phyloP scores from a whole-genome alignment of 2,888 invertebrate species.

The Petrolisthes manimaculis region DNA sequence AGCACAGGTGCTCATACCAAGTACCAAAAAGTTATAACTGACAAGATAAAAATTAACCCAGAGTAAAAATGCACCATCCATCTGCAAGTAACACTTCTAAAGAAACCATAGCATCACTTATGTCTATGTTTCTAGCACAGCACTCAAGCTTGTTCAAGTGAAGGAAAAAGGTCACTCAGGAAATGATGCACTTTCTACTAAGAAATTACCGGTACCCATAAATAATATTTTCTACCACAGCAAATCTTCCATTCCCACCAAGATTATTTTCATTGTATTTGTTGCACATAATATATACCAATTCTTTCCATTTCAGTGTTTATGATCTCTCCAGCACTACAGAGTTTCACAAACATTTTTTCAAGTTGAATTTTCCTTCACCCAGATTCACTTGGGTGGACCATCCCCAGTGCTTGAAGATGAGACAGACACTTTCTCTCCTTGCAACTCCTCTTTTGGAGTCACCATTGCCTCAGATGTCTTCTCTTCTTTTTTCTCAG shows the following conservation, averaged over 20 bases:
- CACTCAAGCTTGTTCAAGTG: conserved; percentile 44
- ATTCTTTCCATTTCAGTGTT: background rate
- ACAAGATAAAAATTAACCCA: conserved; percentile 51
- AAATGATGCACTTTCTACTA: conserved; percentile 40
- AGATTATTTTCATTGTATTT: background rate
- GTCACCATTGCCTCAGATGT: conserved; percentile 31
- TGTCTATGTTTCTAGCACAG: conserved; percentile 63
- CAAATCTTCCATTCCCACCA: conserved; percentile 50
- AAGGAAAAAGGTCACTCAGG: conserved; percentile 41
- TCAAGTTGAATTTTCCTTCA: background rate
- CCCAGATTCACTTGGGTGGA: conserved; percentile 38
- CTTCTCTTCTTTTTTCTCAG: conserved; percentile 54
- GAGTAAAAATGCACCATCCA: conserved; percentile 52
- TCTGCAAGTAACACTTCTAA: conserved; percentile 54
- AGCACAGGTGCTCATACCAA: conserved; percentile 49
- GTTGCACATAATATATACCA: conserved; percentile 9
- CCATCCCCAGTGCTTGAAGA: conserved; percentile 40
- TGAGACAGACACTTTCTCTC: conserved; percentile 40
- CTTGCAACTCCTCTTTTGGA: conserved; percentile 44
- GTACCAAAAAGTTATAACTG: conserved; percentile 40
- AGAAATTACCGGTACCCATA: conserved; percentile 35
- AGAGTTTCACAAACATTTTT: background rate
- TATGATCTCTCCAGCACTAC: background rate
- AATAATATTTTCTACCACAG: conserved; percentile 47
- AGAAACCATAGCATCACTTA: conserved; percentile 60